phyloP scores from a whole-genome alignment of 2,797 vertebrate species.

The Enteromius paludinosus region DNA sequence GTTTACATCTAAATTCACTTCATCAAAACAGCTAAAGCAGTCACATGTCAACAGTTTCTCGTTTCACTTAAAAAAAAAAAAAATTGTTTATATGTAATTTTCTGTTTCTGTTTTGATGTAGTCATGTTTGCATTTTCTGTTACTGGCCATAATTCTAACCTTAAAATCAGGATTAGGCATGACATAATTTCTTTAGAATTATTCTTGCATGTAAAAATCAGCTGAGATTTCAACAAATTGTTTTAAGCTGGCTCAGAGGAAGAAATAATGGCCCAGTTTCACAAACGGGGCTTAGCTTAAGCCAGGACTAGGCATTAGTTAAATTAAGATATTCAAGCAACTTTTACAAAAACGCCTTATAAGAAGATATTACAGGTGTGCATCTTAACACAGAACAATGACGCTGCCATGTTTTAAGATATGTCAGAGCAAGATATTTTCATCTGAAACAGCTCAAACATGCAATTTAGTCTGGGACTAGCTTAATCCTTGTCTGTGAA shows the following conservation, averaged over 20 bases:
- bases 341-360: too few species aligned
- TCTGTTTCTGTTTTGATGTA: not conserved
- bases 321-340: too few species aligned
- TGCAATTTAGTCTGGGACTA: too few species aligned
- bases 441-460: too few species aligned
- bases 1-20: not conserved
- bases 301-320: too few species aligned
- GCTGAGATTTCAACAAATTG: not conserved
- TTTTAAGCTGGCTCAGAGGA: not conserved
- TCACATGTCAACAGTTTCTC: not conserved
- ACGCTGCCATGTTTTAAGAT: too few species aligned
- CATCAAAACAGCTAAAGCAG: not conserved
- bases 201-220: not conserved
- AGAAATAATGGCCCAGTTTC: too few species aligned
- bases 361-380: too few species aligned
- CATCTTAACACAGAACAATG: too few species aligned
- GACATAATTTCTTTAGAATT: not conserved
- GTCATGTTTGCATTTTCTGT: not conserved
- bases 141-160: not conserved
- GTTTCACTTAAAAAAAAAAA: not conserved
- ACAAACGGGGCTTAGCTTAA: too few species aligned
- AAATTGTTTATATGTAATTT: not conserved
- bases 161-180: not conserved
- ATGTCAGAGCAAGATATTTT: too few species aligned
- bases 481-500: too few species aligned